Evolutionary conservation across 2,888 invertebrate genomes (phyloP).

Genomic region (Sialis lutaria): DNA sequence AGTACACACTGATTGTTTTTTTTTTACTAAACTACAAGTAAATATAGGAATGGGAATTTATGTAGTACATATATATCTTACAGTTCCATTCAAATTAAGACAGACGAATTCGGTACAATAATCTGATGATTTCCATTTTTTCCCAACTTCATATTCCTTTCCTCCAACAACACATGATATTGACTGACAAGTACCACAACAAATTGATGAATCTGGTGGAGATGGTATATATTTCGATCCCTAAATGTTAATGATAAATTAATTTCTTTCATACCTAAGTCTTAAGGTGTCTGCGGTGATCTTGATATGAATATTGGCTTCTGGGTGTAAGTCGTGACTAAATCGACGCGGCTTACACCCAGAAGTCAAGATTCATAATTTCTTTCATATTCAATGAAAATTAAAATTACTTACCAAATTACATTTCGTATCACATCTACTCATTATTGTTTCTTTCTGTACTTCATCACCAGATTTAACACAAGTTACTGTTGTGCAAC

Average conservation of each 20-base stretch:
- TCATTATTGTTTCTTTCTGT: conserved; percentile 31
- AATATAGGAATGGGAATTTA: no score
- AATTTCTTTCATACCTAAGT: neutral
- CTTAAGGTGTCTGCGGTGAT: no score
- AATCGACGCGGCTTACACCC: no score
- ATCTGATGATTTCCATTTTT: conserved; percentile 34
- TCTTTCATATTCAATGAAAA: neutral
- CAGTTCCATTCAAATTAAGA: conserved; percentile 28
- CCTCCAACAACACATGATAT: conserved; percentile 33
- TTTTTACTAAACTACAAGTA: no score
- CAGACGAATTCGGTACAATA: conserved; percentile 37
- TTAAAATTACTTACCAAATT: conserved; percentile 14
- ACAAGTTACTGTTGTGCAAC: conserved; percentile 38
- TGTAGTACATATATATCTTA: conserved; percentile 12
- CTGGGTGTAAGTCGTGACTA: no score
- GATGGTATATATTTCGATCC: conserved; percentile 36
- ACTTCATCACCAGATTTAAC: conserved; percentile 27
- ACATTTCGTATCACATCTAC: conserved; percentile 33
- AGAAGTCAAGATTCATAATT: no score
- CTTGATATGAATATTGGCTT: no score
- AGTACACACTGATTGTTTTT: no score
- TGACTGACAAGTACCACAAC: conserved; percentile 40
- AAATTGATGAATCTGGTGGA: conserved; percentile 25
- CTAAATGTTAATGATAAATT: conserved; percentile 14
- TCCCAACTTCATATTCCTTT: conserved; percentile 23